Evolutionary conservation across 2,797 vertebrate genomes (phyloP), one percentile per base, ranked within the genome.

Genomic region (Paratrypauchen microcephalus): DNA sequence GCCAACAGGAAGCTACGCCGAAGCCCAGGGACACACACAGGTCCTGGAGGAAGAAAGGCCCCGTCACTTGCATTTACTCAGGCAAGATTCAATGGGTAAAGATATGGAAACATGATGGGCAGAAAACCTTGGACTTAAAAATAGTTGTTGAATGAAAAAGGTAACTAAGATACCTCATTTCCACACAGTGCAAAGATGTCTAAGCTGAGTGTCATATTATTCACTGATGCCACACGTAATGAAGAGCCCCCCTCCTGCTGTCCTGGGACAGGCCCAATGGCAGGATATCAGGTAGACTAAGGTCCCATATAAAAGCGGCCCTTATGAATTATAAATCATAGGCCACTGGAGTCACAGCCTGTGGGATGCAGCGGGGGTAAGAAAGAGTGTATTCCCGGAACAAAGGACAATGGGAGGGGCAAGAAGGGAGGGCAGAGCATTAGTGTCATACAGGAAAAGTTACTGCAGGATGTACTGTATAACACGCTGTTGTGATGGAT

Each of bases 291-390:
- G 93, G 93, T 94, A 95, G 83, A 92, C 93, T 79, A 86, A 94
- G 94, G 93, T 94, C 92, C 93, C 85, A 66, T 93, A 92, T 94
- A 94, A 94, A 94, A 95, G 93, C 91, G 92, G 90, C 94, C 94
- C 81, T 92, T 94, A 95, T 95, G 93, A 95, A 95, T 95, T 94
- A 95, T 95, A 94, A 94, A 95, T 94, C 89, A 94, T 91, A 94
- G 93, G 94, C 92, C 93, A 94, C 90, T 84, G 91, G 91, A 94
- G 94, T 91, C 93, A 94, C 86, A 86, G 94, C 93, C 92, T 92
- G 87, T 94, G 94, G 93, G 93, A 94, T 90, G 80, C 86, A 79
- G 86, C 85, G 75, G 82, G 92, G 86, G 87, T 85, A 88, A 91
- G 85, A 87, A 84, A 90, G 92, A 88, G 89, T 76, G 66, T 91